Conservation (phyloP, 2,797 vertebrate species). For the Echeneis naucrates region DNA sequence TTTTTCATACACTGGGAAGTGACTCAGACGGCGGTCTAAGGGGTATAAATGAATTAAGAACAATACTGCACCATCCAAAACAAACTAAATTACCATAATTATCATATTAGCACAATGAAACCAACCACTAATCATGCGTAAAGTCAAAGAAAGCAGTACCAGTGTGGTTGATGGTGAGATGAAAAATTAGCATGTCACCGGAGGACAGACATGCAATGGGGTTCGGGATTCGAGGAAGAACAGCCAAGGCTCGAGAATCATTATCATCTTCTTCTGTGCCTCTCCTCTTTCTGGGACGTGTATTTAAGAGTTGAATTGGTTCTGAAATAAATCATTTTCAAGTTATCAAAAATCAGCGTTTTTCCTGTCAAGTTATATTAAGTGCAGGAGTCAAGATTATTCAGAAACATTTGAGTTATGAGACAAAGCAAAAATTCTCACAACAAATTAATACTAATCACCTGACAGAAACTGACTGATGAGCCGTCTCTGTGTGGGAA, state of each 20-base stretch:
- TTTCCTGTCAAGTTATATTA: background rate
- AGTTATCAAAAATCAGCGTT: background rate
- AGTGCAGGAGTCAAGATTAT: conserved; percentile 3
- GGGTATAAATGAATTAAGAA: conserved; percentile 11
- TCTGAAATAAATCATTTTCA: conserved; percentile 44
- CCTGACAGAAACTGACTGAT: conserved; percentile 87
- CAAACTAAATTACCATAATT: too few species aligned
- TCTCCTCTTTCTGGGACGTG: conserved; percentile 62
- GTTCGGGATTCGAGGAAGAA: conserved; percentile 87
- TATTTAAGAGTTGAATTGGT: conserved; percentile 57
- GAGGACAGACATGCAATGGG: conserved; percentile 88
- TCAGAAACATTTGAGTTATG: background rate
- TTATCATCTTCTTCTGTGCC: conserved; percentile 28
- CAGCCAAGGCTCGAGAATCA: background rate
- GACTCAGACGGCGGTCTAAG: conserved; percentile 87
- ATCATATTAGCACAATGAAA: background rate
- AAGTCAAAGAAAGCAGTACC: conserved; percentile 53
- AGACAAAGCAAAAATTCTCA: background rate
- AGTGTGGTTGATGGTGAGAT: conserved; percentile 86
- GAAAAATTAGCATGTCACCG: conserved; percentile 91
- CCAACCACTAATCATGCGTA: background rate
- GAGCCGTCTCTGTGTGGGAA: conserved; percentile 80
- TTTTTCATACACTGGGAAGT: conserved; percentile 94
- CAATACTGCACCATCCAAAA: background rate
- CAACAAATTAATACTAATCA: conserved; percentile 57